Conservation (phyloP, 2,113 vertebrate genomes). For the Cricetomys ansorgei region DNA sequence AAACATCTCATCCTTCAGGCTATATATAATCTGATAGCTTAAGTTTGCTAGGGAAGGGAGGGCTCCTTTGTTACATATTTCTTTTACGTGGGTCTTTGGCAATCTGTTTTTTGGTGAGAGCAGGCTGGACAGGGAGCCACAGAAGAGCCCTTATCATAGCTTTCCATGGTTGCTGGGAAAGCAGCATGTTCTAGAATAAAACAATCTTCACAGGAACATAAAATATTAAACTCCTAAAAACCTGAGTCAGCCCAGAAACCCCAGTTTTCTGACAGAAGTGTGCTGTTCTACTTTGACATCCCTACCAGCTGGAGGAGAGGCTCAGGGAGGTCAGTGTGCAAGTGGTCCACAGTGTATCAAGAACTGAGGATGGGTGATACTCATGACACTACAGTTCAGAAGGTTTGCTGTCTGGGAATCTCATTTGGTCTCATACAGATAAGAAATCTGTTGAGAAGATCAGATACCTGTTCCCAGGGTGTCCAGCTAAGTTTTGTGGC, state of each 20-base stretch:
- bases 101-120: neutral
- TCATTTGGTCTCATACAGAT: neutral
- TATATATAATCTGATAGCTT: accelerated
- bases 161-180: neutral
- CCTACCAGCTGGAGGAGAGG: neutral
- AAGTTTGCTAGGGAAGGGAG: neutral
- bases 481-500: neutral
- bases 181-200: neutral
- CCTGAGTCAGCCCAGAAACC: neutral
- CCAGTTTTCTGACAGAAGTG: neutral
- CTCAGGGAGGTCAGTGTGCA: neutral
- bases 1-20: neutral
- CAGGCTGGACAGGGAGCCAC: neutral
- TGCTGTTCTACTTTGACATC: too few species aligned
- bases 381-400: accelerated
- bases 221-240: neutral
- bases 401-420: neutral
- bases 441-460: neutral
- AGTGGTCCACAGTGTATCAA: accelerated
- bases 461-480: too few species aligned
- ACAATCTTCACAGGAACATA: neutral
- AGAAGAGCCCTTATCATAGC: neutral
- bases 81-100: neutral
- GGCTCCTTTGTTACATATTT: neutral
- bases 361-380: neutral